Percentiles rank a stretch among this genome's conserved stretches.
Evolutionary conservation across 2,888 invertebrate species (phyloP).

Genomic region (Thysanoteuthis rhombus): DNA sequence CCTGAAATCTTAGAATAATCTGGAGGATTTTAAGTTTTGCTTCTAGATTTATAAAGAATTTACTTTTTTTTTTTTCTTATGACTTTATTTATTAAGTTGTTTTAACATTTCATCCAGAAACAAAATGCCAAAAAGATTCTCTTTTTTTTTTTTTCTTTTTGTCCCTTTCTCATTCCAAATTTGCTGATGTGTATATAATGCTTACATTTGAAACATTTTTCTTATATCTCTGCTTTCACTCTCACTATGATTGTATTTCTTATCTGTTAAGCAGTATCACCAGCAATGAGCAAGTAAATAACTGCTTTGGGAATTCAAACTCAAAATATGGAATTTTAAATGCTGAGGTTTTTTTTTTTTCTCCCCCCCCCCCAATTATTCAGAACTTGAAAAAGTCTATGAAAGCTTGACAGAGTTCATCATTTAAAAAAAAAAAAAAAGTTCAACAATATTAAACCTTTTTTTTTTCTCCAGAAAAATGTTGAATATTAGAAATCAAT

Average conservation of each 20-base stretch:
- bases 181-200: conserved; percentile 12
- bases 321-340: background rate
- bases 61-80: too few species aligned
- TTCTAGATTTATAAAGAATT: background rate
- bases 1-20: background rate
- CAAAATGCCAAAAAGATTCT: background rate
- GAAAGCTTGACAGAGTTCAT: background rate
- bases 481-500: background rate
- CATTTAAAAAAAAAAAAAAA: background rate
- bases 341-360: too few species aligned
- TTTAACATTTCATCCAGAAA: background rate
- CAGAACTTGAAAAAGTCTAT: background rate
- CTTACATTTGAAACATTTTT: background rate
- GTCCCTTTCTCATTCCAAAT: background rate
- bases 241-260: background rate
- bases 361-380: too few species aligned
- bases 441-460: background rate
- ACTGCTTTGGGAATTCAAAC: background rate
- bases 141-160: background rate
- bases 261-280: background rate
- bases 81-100: too few species aligned
- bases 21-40: background rate
- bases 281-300: background rate
- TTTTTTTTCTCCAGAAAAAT: background rate
- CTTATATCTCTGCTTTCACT: background rate